phyloP scores from a whole-genome alignment of 2,113 vertebrate species.

The Opisthocomus hoazin region DNA sequence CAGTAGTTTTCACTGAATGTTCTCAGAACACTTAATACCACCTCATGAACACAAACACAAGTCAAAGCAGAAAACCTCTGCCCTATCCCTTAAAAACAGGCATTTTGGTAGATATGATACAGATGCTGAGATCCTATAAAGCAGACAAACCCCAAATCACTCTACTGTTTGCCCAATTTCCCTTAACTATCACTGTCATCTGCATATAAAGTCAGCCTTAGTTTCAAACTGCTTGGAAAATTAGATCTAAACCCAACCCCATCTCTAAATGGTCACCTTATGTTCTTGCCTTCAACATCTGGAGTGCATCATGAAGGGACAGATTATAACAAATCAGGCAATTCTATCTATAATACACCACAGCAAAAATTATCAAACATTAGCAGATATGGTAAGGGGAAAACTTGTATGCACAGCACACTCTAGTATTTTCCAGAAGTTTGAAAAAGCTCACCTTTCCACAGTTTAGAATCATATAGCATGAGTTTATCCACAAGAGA shows the following conservation, averaged over 20 bases:
- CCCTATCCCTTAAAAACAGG: background rate
- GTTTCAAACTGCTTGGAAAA: background rate
- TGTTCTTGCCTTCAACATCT: background rate
- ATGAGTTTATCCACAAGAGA: slow-evolving; percentile 92
- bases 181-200: background rate
- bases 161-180: background rate
- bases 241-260: background rate
- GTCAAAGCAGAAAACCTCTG: background rate
- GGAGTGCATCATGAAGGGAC: background rate
- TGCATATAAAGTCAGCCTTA: background rate
- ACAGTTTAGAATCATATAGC: slow-evolving; percentile 95
- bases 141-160: background rate
- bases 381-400: background rate
- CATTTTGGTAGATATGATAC: background rate
- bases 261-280: background rate
- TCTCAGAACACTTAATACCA: background rate
- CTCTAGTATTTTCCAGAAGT: background rate
- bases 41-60: background rate
- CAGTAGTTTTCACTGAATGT: background rate
- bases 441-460: slow-evolving; percentile 84
- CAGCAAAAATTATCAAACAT: background rate
- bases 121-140: background rate
- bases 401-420: background rate
- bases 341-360: background rate
- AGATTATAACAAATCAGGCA: background rate